A percentile compares a stretch with the other conserved stretches of the same genome.
Evolutionary conservation across 1,140 invertebrate species (phyloP).

Genomic region (Brachionus calyciflorus): DNA sequence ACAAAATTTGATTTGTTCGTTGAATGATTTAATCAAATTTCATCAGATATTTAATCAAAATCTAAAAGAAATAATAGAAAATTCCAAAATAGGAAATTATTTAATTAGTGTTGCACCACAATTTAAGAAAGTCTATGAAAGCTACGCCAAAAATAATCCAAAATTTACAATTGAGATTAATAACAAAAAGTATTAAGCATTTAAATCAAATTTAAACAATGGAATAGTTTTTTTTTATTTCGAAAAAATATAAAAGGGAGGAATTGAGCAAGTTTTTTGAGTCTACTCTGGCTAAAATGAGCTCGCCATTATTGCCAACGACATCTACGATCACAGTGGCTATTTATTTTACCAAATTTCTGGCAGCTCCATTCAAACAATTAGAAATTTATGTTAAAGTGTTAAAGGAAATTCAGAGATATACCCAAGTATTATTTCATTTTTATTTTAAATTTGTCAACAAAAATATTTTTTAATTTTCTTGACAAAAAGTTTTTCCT

Average conservation of each 20-base stretch:
- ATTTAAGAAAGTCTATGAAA: conserved; percentile 78
- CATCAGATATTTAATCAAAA: conserved; percentile 22
- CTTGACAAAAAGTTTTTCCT: too few species aligned
- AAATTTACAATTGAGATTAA: conserved; percentile 84
- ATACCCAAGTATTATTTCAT: conserved; percentile 75
- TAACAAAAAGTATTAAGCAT: conserved; percentile 71
- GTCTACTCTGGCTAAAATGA: conserved; percentile 5
- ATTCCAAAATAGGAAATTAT: conserved; percentile 75
- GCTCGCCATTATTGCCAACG: background rate
- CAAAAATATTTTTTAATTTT: too few species aligned
- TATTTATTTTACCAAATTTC: conserved; percentile 33
- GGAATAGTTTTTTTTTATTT: background rate
- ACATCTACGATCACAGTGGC: conserved; percentile 8
- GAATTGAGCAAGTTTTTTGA: conserved; percentile 27
- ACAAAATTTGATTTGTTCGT: background rate
- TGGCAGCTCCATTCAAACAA: conserved; percentile 36
- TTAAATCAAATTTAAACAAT: background rate
- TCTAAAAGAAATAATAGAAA: background rate
- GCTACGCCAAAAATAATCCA: conserved; percentile 87
- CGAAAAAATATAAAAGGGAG: background rate
- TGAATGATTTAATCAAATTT: background rate
- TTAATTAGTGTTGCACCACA: conserved; percentile 81
- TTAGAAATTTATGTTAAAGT: conserved; percentile 50
- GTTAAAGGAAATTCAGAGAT: conserved; percentile 87
- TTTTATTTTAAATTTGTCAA: too few species aligned